These are phyloP conservation scores for Astyanax mexicanus DNA, from an alignment of 2,797 vertebrate genomes.

Conservation along the genomic window DNA sequence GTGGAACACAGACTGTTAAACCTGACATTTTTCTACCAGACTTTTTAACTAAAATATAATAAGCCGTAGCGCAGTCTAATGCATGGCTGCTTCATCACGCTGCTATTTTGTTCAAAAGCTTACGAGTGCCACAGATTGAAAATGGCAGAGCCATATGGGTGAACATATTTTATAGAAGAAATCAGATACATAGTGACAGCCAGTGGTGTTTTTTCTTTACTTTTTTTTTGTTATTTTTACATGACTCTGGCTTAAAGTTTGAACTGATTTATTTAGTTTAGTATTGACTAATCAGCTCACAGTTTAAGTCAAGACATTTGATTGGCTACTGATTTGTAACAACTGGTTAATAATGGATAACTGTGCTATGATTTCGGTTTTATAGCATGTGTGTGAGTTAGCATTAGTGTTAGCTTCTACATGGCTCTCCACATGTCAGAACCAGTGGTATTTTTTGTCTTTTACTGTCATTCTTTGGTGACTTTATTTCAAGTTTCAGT, in stretches of 20 bases:
- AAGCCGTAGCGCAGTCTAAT: not conserved
- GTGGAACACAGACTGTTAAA: conserved; percentile 19
- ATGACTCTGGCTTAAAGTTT: conserved; percentile 8
- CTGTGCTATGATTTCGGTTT: too few species aligned
- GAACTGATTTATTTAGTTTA: too few species aligned
- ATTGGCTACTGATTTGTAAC: too few species aligned
- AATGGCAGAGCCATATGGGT: conserved; percentile 31
- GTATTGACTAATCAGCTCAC: too few species aligned
- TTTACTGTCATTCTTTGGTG: too few species aligned
- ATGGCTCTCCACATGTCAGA: too few species aligned
- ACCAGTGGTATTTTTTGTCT: too few species aligned
- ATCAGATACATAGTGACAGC: conserved; percentile 4
- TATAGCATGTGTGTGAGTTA: too few species aligned
- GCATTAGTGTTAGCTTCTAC: too few species aligned
- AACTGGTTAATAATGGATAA: too few species aligned
- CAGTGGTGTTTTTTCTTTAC: not conserved
- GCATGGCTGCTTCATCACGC: conserved; percentile 5
- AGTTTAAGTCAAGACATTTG: too few species aligned
- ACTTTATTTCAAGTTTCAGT: too few species aligned
- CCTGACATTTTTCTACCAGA: conserved; percentile 24
- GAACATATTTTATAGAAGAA: conserved; percentile 28
- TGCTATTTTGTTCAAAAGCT: not conserved
- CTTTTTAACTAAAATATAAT: conserved; percentile 25
- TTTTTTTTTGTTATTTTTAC: not conserved
- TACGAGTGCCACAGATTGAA: conserved; percentile 15